Conservation (phyloP, 2,888 invertebrate genomes). For the Beris chalybata region DNA sequence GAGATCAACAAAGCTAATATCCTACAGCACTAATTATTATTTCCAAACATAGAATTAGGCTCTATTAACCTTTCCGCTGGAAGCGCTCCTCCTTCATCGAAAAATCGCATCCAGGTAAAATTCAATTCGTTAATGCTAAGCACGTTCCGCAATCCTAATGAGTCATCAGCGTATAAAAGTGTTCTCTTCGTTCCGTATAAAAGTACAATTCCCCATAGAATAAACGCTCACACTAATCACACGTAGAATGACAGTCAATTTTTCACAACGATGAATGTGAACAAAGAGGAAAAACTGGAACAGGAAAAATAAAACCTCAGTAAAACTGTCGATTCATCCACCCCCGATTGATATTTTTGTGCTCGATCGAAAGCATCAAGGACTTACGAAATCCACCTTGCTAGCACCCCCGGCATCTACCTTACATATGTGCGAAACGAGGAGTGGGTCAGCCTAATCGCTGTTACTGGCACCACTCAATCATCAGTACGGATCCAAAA, state of each 20-base stretch:
- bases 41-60: too few species aligned
- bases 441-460: constrained; percentile 12
- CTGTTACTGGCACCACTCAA: constrained; percentile 26
- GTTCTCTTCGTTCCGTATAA: constrained; percentile 2
- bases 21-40: too few species aligned
- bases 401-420: too few species aligned
- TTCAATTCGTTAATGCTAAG: constrained; percentile 26
- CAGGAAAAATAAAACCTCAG: constrained; percentile 16
- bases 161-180: constrained; percentile 26
- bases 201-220: neutral
- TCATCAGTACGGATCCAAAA: constrained; percentile 22
- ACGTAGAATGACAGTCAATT: constrained; percentile 19
- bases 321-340: constrained; percentile 25
- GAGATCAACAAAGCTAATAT: too few species aligned
- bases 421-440: too few species aligned
- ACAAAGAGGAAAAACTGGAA: neutral
- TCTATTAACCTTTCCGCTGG: too few species aligned
- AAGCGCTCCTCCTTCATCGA: too few species aligned
- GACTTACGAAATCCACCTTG: too few species aligned
- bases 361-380: neutral
- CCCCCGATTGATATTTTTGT: neutral
- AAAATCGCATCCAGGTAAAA: constrained; percentile 11
- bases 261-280: constrained; percentile 9
- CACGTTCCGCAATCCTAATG: constrained; percentile 31
- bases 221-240: constrained; percentile 27